These are phyloP conservation scores for Ceratoteleas bidentatus DNA, from an alignment of 1,140 invertebrate genomes.

Conservation along the genomic window DNA sequence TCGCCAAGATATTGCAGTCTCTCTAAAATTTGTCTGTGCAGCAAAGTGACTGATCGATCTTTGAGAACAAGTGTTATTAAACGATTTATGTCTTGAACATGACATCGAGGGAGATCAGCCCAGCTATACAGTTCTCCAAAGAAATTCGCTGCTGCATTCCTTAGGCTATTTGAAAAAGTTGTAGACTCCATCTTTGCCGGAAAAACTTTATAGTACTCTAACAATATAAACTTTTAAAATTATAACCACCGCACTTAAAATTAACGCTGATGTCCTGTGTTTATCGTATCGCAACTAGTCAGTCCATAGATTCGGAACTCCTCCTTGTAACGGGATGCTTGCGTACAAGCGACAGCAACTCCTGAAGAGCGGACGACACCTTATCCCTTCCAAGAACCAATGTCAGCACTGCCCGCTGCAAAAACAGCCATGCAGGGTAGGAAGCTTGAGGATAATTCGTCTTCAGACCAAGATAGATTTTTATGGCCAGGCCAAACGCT, in stretches of 20 bases:
- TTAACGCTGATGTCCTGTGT: too few species aligned
- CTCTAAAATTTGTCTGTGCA: neutral
- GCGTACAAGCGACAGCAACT: too few species aligned
- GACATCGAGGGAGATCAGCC: neutral
- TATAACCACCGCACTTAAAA: too few species aligned
- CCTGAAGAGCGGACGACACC: too few species aligned
- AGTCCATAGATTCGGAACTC: too few species aligned
- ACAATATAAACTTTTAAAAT: too few species aligned
- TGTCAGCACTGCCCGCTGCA: conserved; percentile 18
- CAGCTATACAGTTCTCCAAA: conserved; percentile 1
- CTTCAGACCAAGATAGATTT: conserved; percentile 27
- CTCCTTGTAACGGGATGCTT: too few species aligned
- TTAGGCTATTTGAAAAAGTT: neutral
- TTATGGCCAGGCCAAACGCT: conserved; percentile 17
- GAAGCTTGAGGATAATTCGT: conserved; percentile 14
- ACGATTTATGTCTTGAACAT: neutral
- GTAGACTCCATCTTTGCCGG: neutral
- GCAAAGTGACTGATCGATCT: neutral
- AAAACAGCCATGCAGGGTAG: conserved; percentile 18
- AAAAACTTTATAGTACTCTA: too few species aligned
- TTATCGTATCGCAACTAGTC: too few species aligned
- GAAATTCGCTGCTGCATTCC: conserved; percentile 3
- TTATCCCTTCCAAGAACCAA: conserved; percentile 2
- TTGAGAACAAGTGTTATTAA: neutral
- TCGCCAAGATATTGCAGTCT: neutral